A percentile compares a stretch with the other conserved stretches of the same genome.
phyloP scores from a whole-genome alignment of 2,888 invertebrate genomes.

The Pristionchus arcanus region DNA sequence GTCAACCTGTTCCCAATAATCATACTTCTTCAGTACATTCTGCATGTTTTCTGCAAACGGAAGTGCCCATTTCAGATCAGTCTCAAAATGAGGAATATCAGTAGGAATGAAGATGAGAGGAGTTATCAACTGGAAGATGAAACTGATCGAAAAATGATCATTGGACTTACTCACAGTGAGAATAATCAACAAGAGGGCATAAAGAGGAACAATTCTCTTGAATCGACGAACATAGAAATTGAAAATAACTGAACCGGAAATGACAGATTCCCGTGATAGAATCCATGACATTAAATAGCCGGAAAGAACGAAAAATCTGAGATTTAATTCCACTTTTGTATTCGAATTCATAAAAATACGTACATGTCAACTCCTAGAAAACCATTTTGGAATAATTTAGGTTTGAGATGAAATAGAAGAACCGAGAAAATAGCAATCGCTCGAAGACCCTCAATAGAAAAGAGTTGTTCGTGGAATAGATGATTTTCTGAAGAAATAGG shows the following conservation, averaged over 20 bases:
- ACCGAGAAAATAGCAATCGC: slow-evolving; percentile 58
- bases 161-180: background rate
- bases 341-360: background rate
- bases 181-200: background rate
- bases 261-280: slow-evolving; percentile 46
- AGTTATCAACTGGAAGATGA: background rate
- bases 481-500: background rate
- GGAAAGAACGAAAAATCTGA: slow-evolving; percentile 61
- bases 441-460: slow-evolving; percentile 58
- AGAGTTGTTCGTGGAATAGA: background rate
- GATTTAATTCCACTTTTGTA: background rate
- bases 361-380: slow-evolving; percentile 61
- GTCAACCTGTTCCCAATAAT: slow-evolving; percentile 23
- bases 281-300: slow-evolving; percentile 60
- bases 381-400: slow-evolving; percentile 59
- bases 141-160: background rate
- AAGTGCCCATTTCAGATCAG: slow-evolving; percentile 32
- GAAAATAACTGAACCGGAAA: background rate
- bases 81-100: background rate
- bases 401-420: slow-evolving; percentile 58
- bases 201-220: slow-evolving; percentile 42
- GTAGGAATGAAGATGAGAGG: slow-evolving; percentile 29
- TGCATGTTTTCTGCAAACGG: slow-evolving; percentile 39
- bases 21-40: slow-evolving; percentile 29
- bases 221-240: slow-evolving; percentile 41